Conservation (phyloP, 1,140 invertebrate genomes). For the Meteorus sp. region DNA sequence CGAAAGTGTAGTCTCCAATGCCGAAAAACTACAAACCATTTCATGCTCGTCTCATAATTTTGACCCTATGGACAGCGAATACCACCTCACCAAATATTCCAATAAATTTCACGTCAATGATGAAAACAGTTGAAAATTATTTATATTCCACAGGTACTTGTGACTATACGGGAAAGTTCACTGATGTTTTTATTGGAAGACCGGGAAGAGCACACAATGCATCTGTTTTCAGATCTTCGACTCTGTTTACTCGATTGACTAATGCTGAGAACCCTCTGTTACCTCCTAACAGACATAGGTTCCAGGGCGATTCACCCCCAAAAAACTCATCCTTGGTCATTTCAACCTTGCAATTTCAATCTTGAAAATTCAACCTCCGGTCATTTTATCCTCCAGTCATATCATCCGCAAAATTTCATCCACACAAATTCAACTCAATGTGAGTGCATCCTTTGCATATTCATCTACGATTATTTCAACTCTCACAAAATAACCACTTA, state of each 20-base stretch:
- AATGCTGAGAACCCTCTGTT: conserved; percentile 28
- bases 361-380: too few species aligned
- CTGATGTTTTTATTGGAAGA: conserved; percentile 35
- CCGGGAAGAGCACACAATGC: conserved; percentile 36
- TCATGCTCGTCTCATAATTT: too few species aligned
- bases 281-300: conserved; percentile 9
- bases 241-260: conserved; percentile 28
- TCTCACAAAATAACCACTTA: too few species aligned
- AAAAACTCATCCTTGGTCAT: too few species aligned
- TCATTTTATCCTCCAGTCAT: too few species aligned
- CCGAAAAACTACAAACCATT: too few species aligned
- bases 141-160: conserved; percentile 7
- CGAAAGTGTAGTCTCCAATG: too few species aligned
- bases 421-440: too few species aligned
- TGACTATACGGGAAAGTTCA: conserved; percentile 30
- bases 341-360: too few species aligned
- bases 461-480: too few species aligned
- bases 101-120: background rate
- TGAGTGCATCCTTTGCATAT: too few species aligned
- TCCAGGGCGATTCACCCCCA: conserved; percentile 37
- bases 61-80: background rate
- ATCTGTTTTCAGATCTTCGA: conserved; percentile 28
- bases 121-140: background rate
- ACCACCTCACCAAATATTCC: background rate
- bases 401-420: too few species aligned